A percentile compares a stretch with the other conserved stretches of the same genome.
phyloP scores from a whole-genome alignment of 2,888 invertebrate species.

The Synanthedon tipuliformis region DNA sequence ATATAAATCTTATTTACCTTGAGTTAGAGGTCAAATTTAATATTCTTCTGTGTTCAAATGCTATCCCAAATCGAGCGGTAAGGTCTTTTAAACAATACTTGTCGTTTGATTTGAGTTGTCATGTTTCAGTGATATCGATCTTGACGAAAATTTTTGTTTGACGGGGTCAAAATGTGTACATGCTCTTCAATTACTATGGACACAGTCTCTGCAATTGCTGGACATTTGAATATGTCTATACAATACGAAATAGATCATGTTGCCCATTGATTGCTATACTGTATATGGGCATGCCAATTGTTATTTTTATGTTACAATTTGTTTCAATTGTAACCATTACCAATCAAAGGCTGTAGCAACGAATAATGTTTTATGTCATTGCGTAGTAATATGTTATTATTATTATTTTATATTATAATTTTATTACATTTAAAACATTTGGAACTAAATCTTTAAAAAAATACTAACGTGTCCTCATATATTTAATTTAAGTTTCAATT shows the following conservation, averaged over 20 bases:
- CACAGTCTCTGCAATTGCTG: slow-evolving; percentile 28
- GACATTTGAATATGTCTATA: slow-evolving; percentile 22
- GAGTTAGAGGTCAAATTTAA: not conserved
- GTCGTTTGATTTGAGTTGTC: slow-evolving; percentile 63
- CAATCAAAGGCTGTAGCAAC: no score
- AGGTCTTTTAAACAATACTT: slow-evolving; percentile 53
- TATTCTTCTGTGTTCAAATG: slow-evolving; percentile 10
- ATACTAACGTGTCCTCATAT: no score
- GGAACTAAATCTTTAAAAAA: no score
- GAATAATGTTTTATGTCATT: no score
- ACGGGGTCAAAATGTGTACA: slow-evolving; percentile 57
- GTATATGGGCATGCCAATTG: slow-evolving; percentile 1
- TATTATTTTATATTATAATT: no score
- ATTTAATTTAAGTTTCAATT: no score
- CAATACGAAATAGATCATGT: slow-evolving; percentile 26
- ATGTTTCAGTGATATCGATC: slow-evolving; percentile 55
- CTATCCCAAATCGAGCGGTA: slow-evolving; percentile 29
- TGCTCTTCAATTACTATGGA: slow-evolving; percentile 61
- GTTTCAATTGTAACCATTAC: not conserved
- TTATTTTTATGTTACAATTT: not conserved
- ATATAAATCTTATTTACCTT: not conserved
- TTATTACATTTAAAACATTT: no score
- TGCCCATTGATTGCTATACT: slow-evolving; percentile 30
- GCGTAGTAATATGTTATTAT: no score
- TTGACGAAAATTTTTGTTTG: slow-evolving; percentile 57